Percentiles rank a stretch among this genome's conserved stretches.
Conservation (phyloP, 2,797 vertebrate genomes). For the Microctenopoma steveboyesi region DNA sequence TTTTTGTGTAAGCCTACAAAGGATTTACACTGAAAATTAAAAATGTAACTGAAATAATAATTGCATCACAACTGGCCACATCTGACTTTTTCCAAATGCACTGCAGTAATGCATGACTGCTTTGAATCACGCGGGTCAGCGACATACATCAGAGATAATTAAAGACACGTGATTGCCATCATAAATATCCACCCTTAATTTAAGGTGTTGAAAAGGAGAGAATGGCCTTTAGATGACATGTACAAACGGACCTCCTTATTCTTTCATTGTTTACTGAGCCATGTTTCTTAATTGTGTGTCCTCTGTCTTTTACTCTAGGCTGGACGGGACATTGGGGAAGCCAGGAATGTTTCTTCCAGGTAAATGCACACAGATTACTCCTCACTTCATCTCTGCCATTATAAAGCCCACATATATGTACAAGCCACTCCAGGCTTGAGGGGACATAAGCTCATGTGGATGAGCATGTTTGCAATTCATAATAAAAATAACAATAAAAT, state of each 20-base stretch:
- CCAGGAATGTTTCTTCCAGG: conserved; percentile 92
- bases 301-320: conserved; percentile 70
- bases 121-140: background rate
- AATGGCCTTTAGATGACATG: conserved; percentile 15
- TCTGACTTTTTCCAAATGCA: conserved; percentile 9
- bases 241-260: conserved; percentile 12
- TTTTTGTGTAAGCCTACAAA: background rate
- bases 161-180: conserved; percentile 16
- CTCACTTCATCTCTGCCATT: conserved; percentile 10
- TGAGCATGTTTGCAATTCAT: background rate
- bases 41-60: background rate
- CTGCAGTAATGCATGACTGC: conserved; percentile 9
- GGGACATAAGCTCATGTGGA: no score
- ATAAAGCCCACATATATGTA: no score
- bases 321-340: conserved; percentile 91
- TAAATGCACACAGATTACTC: conserved; percentile 68
- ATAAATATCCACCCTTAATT: conserved; percentile 19
- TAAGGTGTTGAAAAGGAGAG: conserved; percentile 20
- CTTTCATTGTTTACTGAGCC: conserved; percentile 24
- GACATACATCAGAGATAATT: conserved; percentile 12
- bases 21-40: background rate
- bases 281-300: conserved; percentile 6
- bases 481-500: background rate
- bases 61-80: conserved; percentile 4
- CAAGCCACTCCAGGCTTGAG: no score